Conservation (phyloP, 2,797 vertebrate species). For the Anas acuta region DNA sequence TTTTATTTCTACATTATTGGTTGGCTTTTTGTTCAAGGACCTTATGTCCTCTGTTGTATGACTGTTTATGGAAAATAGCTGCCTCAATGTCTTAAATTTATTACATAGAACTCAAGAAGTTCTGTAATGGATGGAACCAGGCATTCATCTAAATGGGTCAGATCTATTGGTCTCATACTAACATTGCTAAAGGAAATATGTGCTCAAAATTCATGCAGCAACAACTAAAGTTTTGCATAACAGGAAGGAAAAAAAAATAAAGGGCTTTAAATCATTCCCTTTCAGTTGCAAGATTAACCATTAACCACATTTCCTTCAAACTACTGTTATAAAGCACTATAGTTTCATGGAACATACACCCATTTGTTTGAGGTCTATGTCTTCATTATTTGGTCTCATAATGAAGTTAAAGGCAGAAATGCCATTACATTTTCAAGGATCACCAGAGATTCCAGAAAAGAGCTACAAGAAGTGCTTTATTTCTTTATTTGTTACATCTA, state of each 20-base stretch:
- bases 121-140: not conserved
- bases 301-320: not conserved
- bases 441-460: not conserved
- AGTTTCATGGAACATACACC: not conserved
- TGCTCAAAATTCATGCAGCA: not conserved
- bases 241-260: not conserved
- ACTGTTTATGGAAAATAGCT: not conserved
- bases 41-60: not conserved
- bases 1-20: not conserved
- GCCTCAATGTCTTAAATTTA: constrained; percentile 3
- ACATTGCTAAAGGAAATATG: not conserved
- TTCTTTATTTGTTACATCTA: not conserved
- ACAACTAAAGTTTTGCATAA: not conserved
- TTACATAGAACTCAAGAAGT: not conserved
- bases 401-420: not conserved
- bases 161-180: not conserved
- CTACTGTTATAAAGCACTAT: not conserved
- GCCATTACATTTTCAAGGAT: not conserved
- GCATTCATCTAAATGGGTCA: not conserved
- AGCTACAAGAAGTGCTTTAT: not conserved
- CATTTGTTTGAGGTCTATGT: not conserved
- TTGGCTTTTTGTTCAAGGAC: constrained; percentile 11
- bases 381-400: not conserved
- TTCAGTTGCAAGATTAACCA: not conserved
- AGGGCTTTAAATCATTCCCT: not conserved